Base-by-base conservation (phyloP, 2,888 invertebrate species). In the Mesoligia furuncula region DNA sequence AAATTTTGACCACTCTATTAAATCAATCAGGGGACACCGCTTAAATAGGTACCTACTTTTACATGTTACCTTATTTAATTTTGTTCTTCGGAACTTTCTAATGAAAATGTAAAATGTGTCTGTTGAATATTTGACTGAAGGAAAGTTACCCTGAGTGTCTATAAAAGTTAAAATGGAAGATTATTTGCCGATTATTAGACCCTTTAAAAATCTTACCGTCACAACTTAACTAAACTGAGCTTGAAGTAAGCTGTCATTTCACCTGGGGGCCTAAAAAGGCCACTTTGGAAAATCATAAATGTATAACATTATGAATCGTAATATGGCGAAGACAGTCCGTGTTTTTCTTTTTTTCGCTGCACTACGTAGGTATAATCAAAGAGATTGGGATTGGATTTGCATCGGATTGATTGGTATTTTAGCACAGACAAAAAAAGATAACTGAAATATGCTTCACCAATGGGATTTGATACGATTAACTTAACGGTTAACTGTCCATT, bases 1-100 rank as follows among this genome's bases (percentile, higher is more conserved):
- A 95, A 93, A 94, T 94, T 94, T 93, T 92, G 94, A 95, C 95
- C 92, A 92, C 91, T 93, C 92, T 91, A 92, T 93, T 93, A 89
- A 92, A 93, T 93, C 91, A 90, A 91, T 92, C 85, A 84, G 75
- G 75, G 68, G 84, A 86, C 84, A 82, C 68, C 72, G 80, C 69
- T 86, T 86, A 78, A 75, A 86, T 74, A 83, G 73, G 76, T 83
- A 74, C 54, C n/a, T 57, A 57, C 75, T 83, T 80, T 78, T 62
- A 88, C 79, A 79, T 87, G 77, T 78, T 80, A 81, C 31, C 61
- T 80, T 70, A 74, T 80, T 76, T 73, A 78, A 85, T 73, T 82
- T 62, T 75, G 36, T 70, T 54, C 57, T 82, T 82, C 45, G 45
- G 20, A 67, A 79, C 76, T 70, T 85, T 54, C 0, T 45, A 39